Evolutionary conservation across 2,113 vertebrate species (phyloP), one percentile per base, ranked within the genome.

Genomic region (Leucoraja erinaceus): DNA sequence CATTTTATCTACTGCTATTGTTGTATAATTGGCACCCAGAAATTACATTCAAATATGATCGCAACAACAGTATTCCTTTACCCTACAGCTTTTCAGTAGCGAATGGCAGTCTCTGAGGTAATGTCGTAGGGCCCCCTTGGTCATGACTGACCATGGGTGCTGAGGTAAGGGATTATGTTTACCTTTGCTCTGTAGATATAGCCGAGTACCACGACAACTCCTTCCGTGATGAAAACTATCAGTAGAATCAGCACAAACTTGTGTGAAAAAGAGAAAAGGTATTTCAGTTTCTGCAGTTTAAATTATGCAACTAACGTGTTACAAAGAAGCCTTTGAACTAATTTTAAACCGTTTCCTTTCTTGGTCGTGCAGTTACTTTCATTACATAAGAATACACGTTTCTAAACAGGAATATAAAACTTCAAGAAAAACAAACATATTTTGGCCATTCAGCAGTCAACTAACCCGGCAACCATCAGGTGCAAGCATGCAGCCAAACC

Each of bases 181-280:
- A 99, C 99, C 98, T 99, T 99, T 93, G 98, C 98, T 96, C 99
- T 97, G 96, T 99, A 99, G 94, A 98, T 97, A 94, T 99, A 99
- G 93, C 98, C 99, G 88, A 99, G 97, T 94, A 99, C 98, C 93
- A 99, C 98, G 0, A 99, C 98, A 70, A 98, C 98, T 47, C 98
- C 98, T 95, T 99, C 98, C 0, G 98, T 99, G 91, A 98, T 96
- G 95, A 99, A 99, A 90, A 99, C 98, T 96, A 99, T 94, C 94
- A 99, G 96, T 22, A 99, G 96, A 93, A 99, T 99, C 95, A 98
- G 96, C 93, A 99, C 98, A 96, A 99, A 99, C 99, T 99, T 96
- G 63, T 25, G 90, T 22, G 9, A 74, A 70, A 12, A 72, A 25
- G 8, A 47, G 12, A 88, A 88, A 47, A 33, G 31, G 61, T 16